These are phyloP conservation scores for Macrosiphum euphorbiae DNA, from an alignment of 2,888 invertebrate species.

Conservation along the genomic window DNA sequence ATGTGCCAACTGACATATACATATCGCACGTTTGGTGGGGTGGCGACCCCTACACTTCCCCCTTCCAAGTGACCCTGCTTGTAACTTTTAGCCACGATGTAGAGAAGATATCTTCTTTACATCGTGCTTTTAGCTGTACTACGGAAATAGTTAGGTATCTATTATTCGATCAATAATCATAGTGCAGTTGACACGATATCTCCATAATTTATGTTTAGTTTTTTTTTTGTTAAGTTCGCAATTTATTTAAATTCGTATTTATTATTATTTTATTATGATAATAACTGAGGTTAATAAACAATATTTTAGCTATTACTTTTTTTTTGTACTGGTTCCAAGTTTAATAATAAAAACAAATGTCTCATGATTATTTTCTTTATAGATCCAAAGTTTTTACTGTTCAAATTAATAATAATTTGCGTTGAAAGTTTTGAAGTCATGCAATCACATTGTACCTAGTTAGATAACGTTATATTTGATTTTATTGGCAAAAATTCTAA, in stretches of 20 bases:
- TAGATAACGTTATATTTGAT: slow-evolving; percentile 34
- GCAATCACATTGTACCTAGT: neutral
- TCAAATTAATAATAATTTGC: slow-evolving; percentile 40
- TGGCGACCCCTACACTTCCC: accelerated
- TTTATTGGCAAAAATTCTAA: slow-evolving; percentile 12
- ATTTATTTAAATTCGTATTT: neutral
- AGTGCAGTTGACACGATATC: neutral
- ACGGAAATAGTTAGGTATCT: too few species aligned
- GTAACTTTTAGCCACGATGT: too few species aligned
- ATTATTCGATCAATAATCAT: neutral
- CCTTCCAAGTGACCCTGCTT: too few species aligned
- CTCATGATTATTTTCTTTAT: slow-evolving; percentile 20
- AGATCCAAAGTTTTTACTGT: slow-evolving; percentile 29
- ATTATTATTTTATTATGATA: neutral
- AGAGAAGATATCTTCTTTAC: too few species aligned
- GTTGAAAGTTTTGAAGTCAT: slow-evolving; percentile 20
- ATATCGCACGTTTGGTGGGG: too few species aligned
- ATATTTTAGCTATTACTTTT: slow-evolving; percentile 16
- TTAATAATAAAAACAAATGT: slow-evolving; percentile 40
- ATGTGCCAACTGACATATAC: too few species aligned
- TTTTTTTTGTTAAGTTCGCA: neutral
- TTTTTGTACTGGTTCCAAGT: slow-evolving; percentile 1
- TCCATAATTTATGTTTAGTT: neutral
- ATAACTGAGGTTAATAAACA: slow-evolving; percentile 3
- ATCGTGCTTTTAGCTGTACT: too few species aligned